Percentiles rank a stretch among this genome's conserved stretches.
These are phyloP conservation scores for human (Homo sapiens) DNA, from an alignment of 2,113 vertebrate genomes.

Conservation along the genomic window GRCh38 chr16:7494001-7494500, in stretches of 20 bases:
- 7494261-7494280: not conserved
- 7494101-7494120: not conserved
- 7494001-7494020: not conserved
- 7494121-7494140: not conserved
- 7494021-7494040: not conserved
- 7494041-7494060: not conserved
- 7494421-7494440: slow-evolving; percentile 18
- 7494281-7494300: not conserved
- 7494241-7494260: not conserved
- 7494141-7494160: not conserved
- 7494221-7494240: not conserved
- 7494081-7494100: not conserved
- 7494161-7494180: not conserved
- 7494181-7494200: not conserved
- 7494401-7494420: slow-evolving; percentile 27
- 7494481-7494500: not conserved
- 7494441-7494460: slow-evolving; percentile 56
- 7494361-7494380: slow-evolving; percentile 22
- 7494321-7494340: not conserved
- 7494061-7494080: no score
- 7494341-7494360: not conserved
- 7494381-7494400: slow-evolving; percentile 29
- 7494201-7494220: not conserved
- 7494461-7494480: slow-evolving; percentile 15
- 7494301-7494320: not conserved